Percentiles rank a stretch among this genome's conserved stretches.
Evolutionary conservation across 1,140 invertebrate genomes (phyloP).

Genomic region (Saccostrea cuccullata): DNA sequence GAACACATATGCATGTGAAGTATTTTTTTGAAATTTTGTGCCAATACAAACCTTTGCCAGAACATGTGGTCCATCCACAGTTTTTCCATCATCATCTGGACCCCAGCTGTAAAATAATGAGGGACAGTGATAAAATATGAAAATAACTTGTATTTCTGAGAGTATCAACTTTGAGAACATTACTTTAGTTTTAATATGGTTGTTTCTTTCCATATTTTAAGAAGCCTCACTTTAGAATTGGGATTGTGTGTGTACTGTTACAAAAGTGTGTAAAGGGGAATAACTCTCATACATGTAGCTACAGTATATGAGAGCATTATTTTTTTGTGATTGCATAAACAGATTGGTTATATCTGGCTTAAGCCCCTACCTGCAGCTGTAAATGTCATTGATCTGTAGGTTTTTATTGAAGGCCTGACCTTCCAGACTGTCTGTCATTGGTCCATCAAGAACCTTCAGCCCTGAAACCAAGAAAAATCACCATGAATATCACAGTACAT

Average conservation of each 20-base stretch:
- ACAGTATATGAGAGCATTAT: too few relatives aligned
- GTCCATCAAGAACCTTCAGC: constrained; percentile 77
- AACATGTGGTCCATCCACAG: constrained; percentile 77
- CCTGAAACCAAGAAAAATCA: constrained; percentile 63
- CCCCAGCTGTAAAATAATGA: constrained; percentile 73
- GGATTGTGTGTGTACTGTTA: too few relatives aligned
- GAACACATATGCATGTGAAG: neutral
- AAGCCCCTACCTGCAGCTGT: constrained; percentile 78
- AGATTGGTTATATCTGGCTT: neutral
- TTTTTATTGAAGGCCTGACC: constrained; percentile 77
- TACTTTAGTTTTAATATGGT: too few relatives aligned
- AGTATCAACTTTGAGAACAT: too few relatives aligned
- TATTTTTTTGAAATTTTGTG: neutral
- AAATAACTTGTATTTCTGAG: too few relatives aligned
- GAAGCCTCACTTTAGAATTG: too few relatives aligned
- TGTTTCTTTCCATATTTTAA: too few relatives aligned
- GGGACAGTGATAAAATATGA: too few relatives aligned
- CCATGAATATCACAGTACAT: neutral
- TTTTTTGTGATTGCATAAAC: too few relatives aligned
- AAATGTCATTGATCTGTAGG: constrained; percentile 78
- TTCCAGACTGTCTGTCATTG: constrained; percentile 79
- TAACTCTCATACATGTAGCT: neutral
- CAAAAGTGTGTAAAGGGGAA: neutral
- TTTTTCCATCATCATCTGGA: constrained; percentile 78
- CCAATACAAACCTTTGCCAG: constrained; percentile 68